phyloP scores from a whole-genome alignment of 2,113 vertebrate genomes.

The Albula glossodonta region DNA sequence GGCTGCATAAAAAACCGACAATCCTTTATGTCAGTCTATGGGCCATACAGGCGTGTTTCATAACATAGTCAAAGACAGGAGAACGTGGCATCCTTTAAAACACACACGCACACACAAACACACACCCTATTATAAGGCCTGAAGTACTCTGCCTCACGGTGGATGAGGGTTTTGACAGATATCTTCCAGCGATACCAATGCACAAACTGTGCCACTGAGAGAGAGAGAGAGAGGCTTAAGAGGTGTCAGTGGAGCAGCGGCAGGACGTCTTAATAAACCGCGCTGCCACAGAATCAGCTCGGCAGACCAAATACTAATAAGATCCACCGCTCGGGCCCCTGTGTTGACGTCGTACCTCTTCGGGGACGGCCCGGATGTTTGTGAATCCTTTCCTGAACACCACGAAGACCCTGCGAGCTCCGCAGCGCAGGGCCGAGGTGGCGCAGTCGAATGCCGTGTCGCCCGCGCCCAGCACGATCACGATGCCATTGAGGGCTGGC shows the following conservation, averaged over 20 bases:
- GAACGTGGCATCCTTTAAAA: conserved; percentile 29
- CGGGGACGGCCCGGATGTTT: conserved; percentile 81
- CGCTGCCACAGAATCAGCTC: conserved; percentile 36
- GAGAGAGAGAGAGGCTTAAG: conserved; percentile 45
- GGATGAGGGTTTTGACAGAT: conserved; percentile 40
- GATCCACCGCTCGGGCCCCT: conserved; percentile 33
- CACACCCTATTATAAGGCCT: conserved; percentile 10
- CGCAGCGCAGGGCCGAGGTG: conserved; percentile 91
- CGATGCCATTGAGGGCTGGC: conserved; percentile 80
- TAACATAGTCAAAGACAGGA: conserved; percentile 33
- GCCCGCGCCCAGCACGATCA: conserved; percentile 90
- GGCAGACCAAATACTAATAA: conserved; percentile 55
- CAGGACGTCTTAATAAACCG: conserved; percentile 57
- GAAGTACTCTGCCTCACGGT: conserved; percentile 16
- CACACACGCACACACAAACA: conserved; percentile 24
- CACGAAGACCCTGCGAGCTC: conserved; percentile 84
- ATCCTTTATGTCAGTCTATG: neutral
- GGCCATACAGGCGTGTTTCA: conserved; percentile 26
- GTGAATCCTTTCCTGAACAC: conserved; percentile 85
- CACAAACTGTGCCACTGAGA: conserved; percentile 55
- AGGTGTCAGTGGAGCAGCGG: conserved; percentile 43
- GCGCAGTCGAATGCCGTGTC: conserved; percentile 98
- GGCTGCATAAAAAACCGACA: neutral
- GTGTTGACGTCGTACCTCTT: conserved; percentile 75
- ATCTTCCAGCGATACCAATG: conserved; percentile 44